Conservation (phyloP, 2,797 vertebrate species). For the Enteromius treurensis region DNA sequence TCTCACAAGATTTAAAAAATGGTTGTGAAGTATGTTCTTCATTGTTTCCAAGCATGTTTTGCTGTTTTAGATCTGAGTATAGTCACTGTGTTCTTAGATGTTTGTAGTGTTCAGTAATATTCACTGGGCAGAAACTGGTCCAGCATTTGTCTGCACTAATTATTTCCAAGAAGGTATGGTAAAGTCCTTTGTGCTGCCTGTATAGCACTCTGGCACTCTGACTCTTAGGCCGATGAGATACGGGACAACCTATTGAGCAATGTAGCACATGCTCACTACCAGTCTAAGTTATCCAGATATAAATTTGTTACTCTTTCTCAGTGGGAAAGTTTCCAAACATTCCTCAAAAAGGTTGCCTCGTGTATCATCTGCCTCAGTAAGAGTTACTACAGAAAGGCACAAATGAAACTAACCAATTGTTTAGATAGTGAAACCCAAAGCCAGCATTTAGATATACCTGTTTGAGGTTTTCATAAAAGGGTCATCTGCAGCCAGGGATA, state of each 20-base stretch:
- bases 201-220: not conserved
- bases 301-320: too few species aligned
- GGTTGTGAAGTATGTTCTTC: not conserved
- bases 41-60: not conserved
- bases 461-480: constrained; percentile 33
- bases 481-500: constrained; percentile 51
- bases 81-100: not conserved
- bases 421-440: not conserved
- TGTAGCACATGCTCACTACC: too few species aligned
- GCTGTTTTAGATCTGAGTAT: not conserved
- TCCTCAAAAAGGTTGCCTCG: too few species aligned
- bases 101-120: not conserved
- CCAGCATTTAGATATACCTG: constrained; percentile 1
- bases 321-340: too few species aligned
- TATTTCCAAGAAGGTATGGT: not conserved
- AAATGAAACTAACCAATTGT: constrained; percentile 36
- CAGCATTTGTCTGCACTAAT: not conserved
- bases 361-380: not conserved
- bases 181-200: not conserved
- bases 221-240: too few species aligned
- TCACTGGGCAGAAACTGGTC: not conserved
- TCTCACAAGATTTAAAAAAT: too few species aligned
- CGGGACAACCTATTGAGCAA: too few species aligned
- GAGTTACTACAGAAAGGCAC: not conserved
- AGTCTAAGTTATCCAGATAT: too few species aligned